phyloP scores from a whole-genome alignment of 2,797 vertebrate genomes.

The Tamandua tetradactyla region DNA sequence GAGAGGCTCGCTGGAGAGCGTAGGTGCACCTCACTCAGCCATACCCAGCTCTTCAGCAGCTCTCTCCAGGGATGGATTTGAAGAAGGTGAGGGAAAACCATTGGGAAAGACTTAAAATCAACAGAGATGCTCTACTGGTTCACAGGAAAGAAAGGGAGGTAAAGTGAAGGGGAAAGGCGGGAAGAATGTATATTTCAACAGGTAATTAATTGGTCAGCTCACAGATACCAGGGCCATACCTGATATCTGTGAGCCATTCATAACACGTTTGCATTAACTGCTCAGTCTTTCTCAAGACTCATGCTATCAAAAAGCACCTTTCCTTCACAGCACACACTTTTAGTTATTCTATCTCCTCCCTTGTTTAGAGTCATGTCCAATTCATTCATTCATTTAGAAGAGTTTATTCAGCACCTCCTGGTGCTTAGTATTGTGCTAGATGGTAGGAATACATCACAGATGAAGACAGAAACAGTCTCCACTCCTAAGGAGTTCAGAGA shows the following conservation, averaged over 20 bases:
- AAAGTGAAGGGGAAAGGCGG: background rate
- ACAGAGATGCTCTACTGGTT: slow-evolving; percentile 54
- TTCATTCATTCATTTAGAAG: background rate
- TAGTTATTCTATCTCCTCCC: background rate
- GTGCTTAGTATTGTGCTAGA: too few relatives aligned
- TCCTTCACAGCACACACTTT: background rate
- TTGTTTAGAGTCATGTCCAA: background rate
- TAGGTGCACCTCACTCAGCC: background rate
- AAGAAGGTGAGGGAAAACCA: slow-evolving; percentile 51
- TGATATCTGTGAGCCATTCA: fast-evolving
- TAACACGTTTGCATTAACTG: background rate
- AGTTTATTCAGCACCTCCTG: background rate
- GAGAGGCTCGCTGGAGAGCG: background rate
- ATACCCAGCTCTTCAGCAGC: background rate
- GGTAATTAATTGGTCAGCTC: background rate
- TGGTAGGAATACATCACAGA: background rate
- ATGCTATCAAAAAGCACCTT: background rate
- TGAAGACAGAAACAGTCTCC: background rate
- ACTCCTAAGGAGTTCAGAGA: slow-evolving; percentile 51
- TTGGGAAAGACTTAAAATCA: slow-evolving; percentile 65
- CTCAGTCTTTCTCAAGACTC: background rate
- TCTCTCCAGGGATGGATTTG: background rate
- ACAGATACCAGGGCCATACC: background rate
- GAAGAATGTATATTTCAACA: slow-evolving; percentile 5
- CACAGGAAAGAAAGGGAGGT: slow-evolving; percentile 58